These are phyloP conservation scores for Carpatolechia fugitivella DNA, from an alignment of 2,888 invertebrate species.

Conservation along the genomic window DNA sequence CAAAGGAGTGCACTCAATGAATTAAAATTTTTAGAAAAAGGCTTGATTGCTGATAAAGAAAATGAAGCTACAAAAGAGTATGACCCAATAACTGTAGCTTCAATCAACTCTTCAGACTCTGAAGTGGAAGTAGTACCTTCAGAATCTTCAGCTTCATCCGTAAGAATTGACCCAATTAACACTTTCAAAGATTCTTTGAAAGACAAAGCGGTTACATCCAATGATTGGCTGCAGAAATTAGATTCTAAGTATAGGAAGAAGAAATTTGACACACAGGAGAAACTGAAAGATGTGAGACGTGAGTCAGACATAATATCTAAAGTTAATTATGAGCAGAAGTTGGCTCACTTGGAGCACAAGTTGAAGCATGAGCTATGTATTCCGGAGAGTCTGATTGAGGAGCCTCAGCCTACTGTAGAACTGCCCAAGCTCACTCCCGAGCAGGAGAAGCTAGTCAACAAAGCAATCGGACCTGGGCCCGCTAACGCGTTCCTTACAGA, in stretches of 20 bases:
- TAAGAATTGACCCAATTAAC: conserved; percentile 70
- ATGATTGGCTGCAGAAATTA: conserved; percentile 76
- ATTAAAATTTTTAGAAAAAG: conserved; percentile 54
- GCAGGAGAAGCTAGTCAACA: conserved; percentile 80
- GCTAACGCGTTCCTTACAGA: conserved; percentile 82
- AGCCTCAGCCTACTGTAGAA: conserved; percentile 58
- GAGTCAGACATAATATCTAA: conserved; percentile 71
- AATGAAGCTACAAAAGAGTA: conserved; percentile 53
- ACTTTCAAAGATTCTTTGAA: conserved; percentile 78
- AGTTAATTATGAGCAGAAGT: conserved; percentile 67
- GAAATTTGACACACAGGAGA: conserved; percentile 57
- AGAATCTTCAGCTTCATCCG: conserved; percentile 60
- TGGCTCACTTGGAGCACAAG: conserved; percentile 64
- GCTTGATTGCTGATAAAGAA: conserved; percentile 45
- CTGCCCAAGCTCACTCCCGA: conserved; percentile 83
- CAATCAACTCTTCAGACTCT: conserved; percentile 70
- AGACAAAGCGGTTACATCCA: conserved; percentile 66
- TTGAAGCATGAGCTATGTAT: conserved; percentile 66
- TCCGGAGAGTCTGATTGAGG: conserved; percentile 73
- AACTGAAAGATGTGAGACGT: conserved; percentile 64
- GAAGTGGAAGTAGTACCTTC: conserved; percentile 66
- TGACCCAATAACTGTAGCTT: conserved; percentile 66
- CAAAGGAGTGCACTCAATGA: conserved; percentile 60
- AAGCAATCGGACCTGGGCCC: conserved; percentile 79
- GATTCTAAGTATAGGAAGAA: conserved; percentile 68